Conservation (phyloP, 2,797 vertebrate genomes). For the Potorous gilbertii region DNA sequence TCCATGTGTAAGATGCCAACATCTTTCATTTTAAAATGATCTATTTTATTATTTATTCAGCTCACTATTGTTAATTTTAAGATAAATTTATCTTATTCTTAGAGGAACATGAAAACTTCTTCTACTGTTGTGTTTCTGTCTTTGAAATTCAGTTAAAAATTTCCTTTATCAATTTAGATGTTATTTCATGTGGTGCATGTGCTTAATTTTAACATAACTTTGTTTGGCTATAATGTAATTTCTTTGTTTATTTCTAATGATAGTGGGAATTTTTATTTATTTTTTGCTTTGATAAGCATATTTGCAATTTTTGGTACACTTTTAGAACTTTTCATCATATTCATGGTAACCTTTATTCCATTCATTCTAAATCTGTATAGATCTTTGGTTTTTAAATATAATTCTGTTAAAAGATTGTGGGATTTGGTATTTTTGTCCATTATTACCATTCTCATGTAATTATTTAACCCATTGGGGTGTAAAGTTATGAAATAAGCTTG, state of each 20-base stretch:
- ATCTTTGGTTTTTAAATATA: not conserved
- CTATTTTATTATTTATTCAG: no score
- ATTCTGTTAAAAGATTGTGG: not conserved
- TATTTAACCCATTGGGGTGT: not conserved
- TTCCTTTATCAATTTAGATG: not conserved
- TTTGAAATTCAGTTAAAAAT: not conserved
- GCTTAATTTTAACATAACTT: not conserved
- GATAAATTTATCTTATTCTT: not conserved
- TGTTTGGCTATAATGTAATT: not conserved
- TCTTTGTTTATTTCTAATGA: not conserved
- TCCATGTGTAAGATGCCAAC: no score
- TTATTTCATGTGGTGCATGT: not conserved
- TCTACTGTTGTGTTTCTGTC: not conserved
- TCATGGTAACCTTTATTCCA: not conserved
- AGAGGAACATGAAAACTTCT: no score
- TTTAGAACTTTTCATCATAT: not conserved
- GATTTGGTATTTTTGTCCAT: not conserved
- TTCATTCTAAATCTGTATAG: no score
- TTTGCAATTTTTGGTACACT: not conserved
- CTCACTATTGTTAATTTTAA: not conserved
- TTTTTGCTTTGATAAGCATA: not conserved
- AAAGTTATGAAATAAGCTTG: not conserved
- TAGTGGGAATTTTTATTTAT: no score
- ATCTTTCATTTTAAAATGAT: no score
- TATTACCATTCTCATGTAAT: not conserved